These are phyloP conservation scores for Willowsia nigromaculata DNA, from an alignment of 2,888 invertebrate species.

Conservation along the genomic window DNA sequence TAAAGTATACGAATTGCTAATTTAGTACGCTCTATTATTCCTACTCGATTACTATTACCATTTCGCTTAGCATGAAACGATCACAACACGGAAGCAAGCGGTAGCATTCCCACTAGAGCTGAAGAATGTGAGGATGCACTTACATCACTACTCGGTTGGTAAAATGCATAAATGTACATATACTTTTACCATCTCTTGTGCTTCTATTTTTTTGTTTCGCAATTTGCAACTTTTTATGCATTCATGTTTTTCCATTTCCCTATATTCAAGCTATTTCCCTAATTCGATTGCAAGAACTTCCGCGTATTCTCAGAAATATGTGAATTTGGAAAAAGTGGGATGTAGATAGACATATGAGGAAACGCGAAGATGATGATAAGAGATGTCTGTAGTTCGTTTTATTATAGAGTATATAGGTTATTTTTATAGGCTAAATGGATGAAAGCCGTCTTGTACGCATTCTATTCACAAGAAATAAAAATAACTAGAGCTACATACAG, in stretches of 20 bases:
- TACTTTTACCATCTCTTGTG: background rate
- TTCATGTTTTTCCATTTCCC: background rate
- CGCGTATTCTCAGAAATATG: background rate
- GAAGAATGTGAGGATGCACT: background rate
- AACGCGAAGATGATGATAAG: background rate
- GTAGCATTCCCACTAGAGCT: background rate
- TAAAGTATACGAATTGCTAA: background rate
- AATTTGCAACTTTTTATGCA: background rate
- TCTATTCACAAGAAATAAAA: constrained; percentile 6
- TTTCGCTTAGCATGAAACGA: background rate
- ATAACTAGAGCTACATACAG: background rate
- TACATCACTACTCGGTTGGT: background rate
- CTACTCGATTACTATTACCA: background rate
- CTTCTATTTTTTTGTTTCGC: background rate
- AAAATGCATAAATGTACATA: background rate
- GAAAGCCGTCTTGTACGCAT: constrained; percentile 13
- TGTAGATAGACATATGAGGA: background rate
- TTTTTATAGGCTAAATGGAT: background rate
- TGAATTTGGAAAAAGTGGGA: background rate
- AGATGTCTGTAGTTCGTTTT: background rate
- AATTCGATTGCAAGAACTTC: background rate
- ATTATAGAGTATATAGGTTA: background rate
- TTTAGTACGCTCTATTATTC: background rate
- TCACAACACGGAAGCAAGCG: background rate
- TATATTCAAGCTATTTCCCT: background rate